These are phyloP conservation scores for Homarus americanus DNA, from an alignment of 1,140 invertebrate species.

Conservation along the genomic window DNA sequence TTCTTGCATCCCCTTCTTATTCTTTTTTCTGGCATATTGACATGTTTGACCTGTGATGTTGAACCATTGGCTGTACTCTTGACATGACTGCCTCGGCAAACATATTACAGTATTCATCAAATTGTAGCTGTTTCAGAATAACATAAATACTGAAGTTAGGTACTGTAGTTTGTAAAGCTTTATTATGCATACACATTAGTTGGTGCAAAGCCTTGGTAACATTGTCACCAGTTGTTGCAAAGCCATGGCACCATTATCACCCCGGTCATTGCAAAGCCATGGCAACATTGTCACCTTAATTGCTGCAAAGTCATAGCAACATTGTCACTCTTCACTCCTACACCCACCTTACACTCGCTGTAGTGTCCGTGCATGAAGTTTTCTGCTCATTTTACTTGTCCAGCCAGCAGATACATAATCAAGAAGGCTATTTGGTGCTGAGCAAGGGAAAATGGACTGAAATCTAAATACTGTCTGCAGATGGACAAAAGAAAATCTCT, in stretches of 20 bases:
- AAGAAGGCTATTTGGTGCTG: constrained; percentile 2
- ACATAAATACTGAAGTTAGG: too few relatives aligned
- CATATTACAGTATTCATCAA: too few relatives aligned
- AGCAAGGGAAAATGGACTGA: constrained; percentile 19
- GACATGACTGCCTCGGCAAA: constrained; percentile 24
- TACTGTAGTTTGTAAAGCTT: too few relatives aligned
- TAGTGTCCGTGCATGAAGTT: constrained; percentile 38
- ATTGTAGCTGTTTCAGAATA: too few relatives aligned
- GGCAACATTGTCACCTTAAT: constrained; percentile 22
- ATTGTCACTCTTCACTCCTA: neutral
- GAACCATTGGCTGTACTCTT: neutral
- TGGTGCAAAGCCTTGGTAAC: too few relatives aligned
- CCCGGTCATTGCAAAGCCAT: constrained; percentile 34
- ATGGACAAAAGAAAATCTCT: neutral
- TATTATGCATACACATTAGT: too few relatives aligned
- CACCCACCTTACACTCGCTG: constrained; percentile 39
- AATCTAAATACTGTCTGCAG: neutral
- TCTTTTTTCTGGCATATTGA: neutral
- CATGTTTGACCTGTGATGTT: neutral
- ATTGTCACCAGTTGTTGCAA: too few relatives aligned
- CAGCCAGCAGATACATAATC: constrained; percentile 22
- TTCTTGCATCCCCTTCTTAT: constrained; percentile 11
- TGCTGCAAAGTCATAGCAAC: constrained; percentile 30
- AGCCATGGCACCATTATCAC: too few relatives aligned
- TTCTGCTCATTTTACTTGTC: constrained; percentile 4